Conservation (phyloP, 2,888 invertebrate genomes). For the Octonoba sinensis region DNA sequence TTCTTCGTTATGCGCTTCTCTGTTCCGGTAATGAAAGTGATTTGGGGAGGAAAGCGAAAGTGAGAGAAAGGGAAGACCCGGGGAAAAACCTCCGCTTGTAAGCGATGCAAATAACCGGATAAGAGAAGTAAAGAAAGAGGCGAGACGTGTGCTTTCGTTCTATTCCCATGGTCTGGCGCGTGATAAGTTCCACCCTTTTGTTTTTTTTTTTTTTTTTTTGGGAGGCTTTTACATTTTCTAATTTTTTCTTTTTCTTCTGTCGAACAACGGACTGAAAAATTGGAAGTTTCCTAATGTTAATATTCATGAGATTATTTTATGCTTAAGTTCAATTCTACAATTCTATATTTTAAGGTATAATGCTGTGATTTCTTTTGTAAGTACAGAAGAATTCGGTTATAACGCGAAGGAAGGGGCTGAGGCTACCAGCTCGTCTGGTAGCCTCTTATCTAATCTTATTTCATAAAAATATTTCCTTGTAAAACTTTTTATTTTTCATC, state of each 20-base stretch:
- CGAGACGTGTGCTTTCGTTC: background rate
- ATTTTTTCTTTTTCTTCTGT: background rate
- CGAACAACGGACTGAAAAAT: background rate
- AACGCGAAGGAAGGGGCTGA: no score
- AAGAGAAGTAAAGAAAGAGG: background rate
- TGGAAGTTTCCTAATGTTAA: background rate
- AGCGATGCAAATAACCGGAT: conserved; percentile 42
- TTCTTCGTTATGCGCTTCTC: background rate
- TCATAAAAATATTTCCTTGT: no score
- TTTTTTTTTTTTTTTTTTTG: background rate
- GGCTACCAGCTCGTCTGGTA: no score
- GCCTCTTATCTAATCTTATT: no score
- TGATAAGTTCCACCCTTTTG: no score
- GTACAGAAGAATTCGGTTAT: no score
- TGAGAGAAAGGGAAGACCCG: background rate
- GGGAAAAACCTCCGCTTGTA: conserved; percentile 3
- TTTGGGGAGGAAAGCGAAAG: background rate
- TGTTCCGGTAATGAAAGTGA: conserved; percentile 1
- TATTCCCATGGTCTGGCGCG: no score
- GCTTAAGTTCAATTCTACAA: no score
- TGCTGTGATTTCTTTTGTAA: no score
- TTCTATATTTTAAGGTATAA: no score
- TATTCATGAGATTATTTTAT: no score
- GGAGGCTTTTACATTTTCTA: background rate
- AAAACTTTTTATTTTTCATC: no score